Evolutionary conservation across 1,140 invertebrate genomes (phyloP).

Genomic region (Sesamia nonagrioides): DNA sequence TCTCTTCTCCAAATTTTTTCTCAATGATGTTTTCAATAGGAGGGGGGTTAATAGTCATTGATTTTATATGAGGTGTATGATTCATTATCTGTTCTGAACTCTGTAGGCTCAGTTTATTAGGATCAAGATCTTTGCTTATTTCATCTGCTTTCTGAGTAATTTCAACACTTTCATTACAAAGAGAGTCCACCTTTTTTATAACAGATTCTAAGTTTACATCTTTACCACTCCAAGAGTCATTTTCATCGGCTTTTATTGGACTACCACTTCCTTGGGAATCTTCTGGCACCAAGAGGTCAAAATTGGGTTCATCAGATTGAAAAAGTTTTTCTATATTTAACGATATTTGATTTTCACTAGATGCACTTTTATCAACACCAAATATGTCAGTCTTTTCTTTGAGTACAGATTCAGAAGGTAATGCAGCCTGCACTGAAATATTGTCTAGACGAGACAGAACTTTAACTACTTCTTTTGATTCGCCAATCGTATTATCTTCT

Average conservation of each 20-base stretch:
- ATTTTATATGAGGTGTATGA: slow-evolving; percentile 30
- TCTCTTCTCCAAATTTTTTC: slow-evolving; percentile 61
- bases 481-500: not conserved
- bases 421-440: not conserved
- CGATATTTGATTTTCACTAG: not conserved
- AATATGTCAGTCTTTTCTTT: not conserved
- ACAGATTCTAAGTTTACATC: slow-evolving; percentile 93
- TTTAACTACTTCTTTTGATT: slow-evolving; percentile 6
- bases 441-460: not conserved
- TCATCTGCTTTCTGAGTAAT: slow-evolving; percentile 60
- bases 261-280: slow-evolving; percentile 58
- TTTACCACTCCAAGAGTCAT: slow-evolving; percentile 92
- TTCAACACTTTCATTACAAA: slow-evolving; percentile 78
- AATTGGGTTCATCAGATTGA: slow-evolving; percentile 52
- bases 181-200: slow-evolving; percentile 92
- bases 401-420: not conserved
- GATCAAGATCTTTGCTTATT: not conserved
- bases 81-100: not conserved
- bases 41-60: not conserved
- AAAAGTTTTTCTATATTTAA: slow-evolving; percentile 36
- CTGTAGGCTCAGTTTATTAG: not conserved
- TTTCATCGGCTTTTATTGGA: slow-evolving; percentile 88
- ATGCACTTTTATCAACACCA: not conserved
- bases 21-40: slow-evolving; percentile 47
- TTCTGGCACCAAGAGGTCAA: slow-evolving; percentile 56